These are phyloP conservation scores for Panagrolaimus sp. DNA, from an alignment of 1,140 invertebrate genomes.

Conservation along the genomic window DNA sequence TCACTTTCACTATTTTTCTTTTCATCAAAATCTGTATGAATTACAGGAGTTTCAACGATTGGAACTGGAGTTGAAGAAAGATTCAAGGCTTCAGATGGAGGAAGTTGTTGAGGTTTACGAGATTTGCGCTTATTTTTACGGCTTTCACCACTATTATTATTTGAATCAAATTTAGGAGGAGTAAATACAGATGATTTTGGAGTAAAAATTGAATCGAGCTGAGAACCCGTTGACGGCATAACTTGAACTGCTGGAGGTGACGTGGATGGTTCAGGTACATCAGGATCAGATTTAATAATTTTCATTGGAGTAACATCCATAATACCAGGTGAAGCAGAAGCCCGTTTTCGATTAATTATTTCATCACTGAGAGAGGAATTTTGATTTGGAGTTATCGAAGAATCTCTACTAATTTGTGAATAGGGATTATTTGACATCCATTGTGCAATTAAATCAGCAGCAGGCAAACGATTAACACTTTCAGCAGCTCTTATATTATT, in stretches of 20 bases:
- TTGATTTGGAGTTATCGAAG: background rate
- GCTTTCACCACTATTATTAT: background rate
- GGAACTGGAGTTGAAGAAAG: background rate
- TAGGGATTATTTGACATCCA: conserved; percentile 12
- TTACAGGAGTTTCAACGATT: background rate
- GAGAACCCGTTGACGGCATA: too few relatives aligned
- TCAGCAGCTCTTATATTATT: background rate
- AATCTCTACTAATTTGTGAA: background rate
- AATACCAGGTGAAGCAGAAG: background rate
- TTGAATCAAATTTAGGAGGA: background rate
- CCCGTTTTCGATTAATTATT: background rate
- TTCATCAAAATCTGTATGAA: conserved; percentile 4
- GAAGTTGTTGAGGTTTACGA: conserved; percentile 17
- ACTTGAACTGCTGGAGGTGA: too few relatives aligned
- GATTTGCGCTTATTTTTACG: conserved; percentile 13
- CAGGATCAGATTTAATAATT: background rate
- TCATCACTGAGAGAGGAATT: background rate
- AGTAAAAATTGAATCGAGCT: too few relatives aligned
- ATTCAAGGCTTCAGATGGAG: background rate
- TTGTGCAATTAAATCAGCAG: conserved; percentile 2
- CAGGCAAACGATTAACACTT: background rate
- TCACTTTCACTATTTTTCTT: conserved; percentile 16
- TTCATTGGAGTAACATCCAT: background rate
- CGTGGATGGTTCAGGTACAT: too few relatives aligned
- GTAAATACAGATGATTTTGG: too few relatives aligned